phyloP scores from a whole-genome alignment of 2,797 vertebrate species.

The Sebastes trivittatus region DNA sequence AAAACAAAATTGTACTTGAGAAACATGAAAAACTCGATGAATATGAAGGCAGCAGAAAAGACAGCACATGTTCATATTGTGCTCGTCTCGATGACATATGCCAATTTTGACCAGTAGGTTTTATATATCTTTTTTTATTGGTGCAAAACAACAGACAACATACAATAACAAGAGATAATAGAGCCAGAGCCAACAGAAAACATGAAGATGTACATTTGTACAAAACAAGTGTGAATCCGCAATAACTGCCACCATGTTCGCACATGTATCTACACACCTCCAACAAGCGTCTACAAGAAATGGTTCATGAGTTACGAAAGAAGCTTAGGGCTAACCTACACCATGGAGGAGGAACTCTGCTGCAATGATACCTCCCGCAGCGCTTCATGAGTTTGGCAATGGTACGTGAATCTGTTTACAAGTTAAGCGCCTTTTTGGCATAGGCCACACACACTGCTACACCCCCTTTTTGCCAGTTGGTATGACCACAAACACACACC shows the following conservation, averaged over 20 bases:
- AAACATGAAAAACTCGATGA: background rate
- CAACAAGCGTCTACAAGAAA: background rate
- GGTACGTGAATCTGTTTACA: background rate
- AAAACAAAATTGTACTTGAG: background rate
- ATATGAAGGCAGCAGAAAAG: background rate
- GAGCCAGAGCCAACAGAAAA: background rate
- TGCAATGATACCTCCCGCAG: background rate
- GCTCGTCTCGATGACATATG: background rate
- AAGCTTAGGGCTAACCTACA: background rate
- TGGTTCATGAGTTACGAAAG: background rate
- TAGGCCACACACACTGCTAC: background rate
- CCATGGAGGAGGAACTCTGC: background rate
- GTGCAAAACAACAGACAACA: background rate
- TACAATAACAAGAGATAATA: background rate
- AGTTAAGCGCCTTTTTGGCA: background rate
- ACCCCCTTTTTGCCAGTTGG: background rate
- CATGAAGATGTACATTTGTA: background rate
- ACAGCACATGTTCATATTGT: background rate
- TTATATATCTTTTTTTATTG: background rate
- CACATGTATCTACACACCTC: background rate
- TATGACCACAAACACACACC: background rate
- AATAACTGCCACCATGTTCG: background rate
- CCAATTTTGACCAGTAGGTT: background rate
- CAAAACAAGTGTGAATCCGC: background rate
- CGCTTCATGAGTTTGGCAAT: background rate